Base-by-base conservation (phyloP, 2,113 vertebrate species). In the Platycercus adscitus region DNA sequence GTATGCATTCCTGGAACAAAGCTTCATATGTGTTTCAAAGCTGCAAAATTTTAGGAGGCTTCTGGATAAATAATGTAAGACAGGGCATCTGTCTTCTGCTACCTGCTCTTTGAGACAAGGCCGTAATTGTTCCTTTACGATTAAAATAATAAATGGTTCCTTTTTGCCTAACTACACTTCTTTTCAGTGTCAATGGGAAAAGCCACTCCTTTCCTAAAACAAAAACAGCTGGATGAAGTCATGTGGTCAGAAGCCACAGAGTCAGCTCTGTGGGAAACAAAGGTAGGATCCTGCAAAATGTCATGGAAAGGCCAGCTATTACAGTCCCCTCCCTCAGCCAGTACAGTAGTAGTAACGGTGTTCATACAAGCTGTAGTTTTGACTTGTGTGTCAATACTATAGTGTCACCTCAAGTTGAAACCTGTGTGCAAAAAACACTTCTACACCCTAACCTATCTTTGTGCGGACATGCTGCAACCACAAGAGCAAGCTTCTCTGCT, bases 301-400 rank as follows among this genome's bases (percentile, higher is more conserved):
- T 25, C 14, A 31, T 1, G 4, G 46, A 17, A 71, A 60, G n/a
- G 43, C 18, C 5, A 41, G 8, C 35, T 75, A 50, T 37, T 50
- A 49, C 55, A 61, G 31, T 39, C 29, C 16, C 33, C n/a, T 9
- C 53, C 13, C 33, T 50, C 20, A 47, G 41, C 41, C 12, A 4
- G 2, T 33, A 25, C 3, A 16, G 43, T 35, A 43, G 17, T 5
- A 44, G 13, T 26, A 72, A 55, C 0, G 0, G 20, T 65, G 37
- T 39, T 75, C 56, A 55, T 31, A 46, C 0, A 3, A 66, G 18
- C 2, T 37, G 37, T 24, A 66, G 24, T 16, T 88, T 53, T 56
- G 44, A 41, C 17, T 70, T 44, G 3, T 23, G 12, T 41, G 20
- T 33, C 78, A 29, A 71, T 39, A 14, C 82, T 37, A 1, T 1